A percentile compares a stretch with the other conserved stretches of the same genome.
These are phyloP conservation scores for Uropsilus gracilis DNA, from an alignment of 2,113 vertebrate species.

Conservation along the genomic window DNA sequence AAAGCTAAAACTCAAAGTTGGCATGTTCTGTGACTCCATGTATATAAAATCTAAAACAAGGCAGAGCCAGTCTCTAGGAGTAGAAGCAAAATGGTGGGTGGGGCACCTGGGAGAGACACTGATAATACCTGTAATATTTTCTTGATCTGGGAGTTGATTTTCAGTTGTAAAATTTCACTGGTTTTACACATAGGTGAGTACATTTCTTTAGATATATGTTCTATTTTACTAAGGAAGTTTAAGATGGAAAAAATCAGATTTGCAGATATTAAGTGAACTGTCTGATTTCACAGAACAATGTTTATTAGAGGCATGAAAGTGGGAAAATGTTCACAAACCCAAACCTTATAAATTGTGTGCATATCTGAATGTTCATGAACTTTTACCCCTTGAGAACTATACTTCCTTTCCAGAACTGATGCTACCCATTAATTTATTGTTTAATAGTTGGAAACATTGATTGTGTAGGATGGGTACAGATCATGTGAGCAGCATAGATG, in stretches of 20 bases:
- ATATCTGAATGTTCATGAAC: not conserved
- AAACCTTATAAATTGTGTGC: not conserved
- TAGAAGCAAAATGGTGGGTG: not conserved
- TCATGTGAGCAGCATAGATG: not conserved
- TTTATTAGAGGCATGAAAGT: not conserved
- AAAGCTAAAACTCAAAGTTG: not conserved
- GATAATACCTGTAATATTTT: not conserved
- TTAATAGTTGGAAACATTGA: not conserved
- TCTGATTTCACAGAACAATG: not conserved
- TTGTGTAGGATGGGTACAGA: not conserved
- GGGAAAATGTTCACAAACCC: not conserved
- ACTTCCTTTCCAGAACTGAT: not conserved
- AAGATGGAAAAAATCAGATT: not conserved
- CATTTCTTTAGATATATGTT: not conserved
- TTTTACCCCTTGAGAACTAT: not conserved
- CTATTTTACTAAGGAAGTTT: not conserved
- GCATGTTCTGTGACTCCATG: not conserved
- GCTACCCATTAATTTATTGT: not conserved
- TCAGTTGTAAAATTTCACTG: not conserved
- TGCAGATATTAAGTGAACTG: not conserved
- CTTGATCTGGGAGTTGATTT: not conserved
- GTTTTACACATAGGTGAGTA: not conserved
- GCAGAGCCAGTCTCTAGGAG: not conserved
- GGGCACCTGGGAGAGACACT: not conserved
- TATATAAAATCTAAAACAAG: not conserved